phyloP scores from a whole-genome alignment of 2,888 invertebrate genomes.

The Thera britannica region DNA sequence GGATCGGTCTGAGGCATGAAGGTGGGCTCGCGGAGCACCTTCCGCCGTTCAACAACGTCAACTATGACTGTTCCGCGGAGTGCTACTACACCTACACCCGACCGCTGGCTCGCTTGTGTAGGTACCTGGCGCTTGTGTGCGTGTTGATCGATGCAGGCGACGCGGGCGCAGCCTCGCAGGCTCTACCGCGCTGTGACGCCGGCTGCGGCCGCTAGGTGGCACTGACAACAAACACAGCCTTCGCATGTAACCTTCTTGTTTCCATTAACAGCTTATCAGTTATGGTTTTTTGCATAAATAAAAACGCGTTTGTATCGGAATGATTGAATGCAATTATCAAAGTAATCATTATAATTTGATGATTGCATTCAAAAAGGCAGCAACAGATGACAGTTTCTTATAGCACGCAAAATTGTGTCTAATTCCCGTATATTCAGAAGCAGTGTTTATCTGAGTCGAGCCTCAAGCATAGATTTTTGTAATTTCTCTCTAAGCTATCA shows the following conservation, averaged over 20 bases:
- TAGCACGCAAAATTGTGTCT: too few species aligned
- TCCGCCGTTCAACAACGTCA: constrained; percentile 62
- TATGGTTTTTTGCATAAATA: neutral
- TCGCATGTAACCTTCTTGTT: neutral
- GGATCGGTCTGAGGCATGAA: constrained; percentile 60
- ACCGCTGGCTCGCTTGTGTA: constrained; percentile 49
- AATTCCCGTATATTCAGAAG: too few species aligned
- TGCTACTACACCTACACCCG: neutral
- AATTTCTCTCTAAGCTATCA: too few species aligned
- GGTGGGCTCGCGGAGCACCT: constrained; percentile 63
- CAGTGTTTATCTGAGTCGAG: too few species aligned
- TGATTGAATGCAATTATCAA: neutral
- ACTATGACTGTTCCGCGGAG: constrained; percentile 54
- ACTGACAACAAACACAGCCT: constrained; percentile 14
- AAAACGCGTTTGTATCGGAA: neutral
- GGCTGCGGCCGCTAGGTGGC: constrained; percentile 17
- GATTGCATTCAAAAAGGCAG: too few species aligned
- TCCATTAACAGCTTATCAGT: neutral
- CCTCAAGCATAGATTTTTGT: too few species aligned
- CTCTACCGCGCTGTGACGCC: neutral
- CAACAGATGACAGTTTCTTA: too few species aligned
- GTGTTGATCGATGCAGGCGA: constrained; percentile 14
- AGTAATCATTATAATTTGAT: neutral
- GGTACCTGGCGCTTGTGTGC: constrained; percentile 9
- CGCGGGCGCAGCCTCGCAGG: constrained; percentile 27